A percentile compares a stretch with the other conserved stretches of the same genome.
Evolutionary conservation across 2,888 invertebrate genomes (phyloP).

Genomic region (Phalera bucephala): DNA sequence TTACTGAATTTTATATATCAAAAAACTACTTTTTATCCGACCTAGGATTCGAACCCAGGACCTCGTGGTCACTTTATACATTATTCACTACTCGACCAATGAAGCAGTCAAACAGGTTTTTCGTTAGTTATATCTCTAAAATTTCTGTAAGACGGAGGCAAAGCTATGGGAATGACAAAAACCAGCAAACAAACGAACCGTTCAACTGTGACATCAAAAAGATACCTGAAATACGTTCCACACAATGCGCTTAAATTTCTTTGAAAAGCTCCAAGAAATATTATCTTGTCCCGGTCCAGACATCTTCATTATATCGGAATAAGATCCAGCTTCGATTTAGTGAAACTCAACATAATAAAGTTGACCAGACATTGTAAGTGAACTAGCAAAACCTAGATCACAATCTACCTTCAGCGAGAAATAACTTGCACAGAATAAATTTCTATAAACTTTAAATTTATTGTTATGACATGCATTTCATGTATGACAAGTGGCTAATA

Average conservation of each 20-base stretch:
- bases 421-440: constrained; percentile 16
- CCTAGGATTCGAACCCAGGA: too few species aligned
- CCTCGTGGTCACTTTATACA: too few species aligned
- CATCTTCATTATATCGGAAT: constrained; percentile 17
- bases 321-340: constrained; percentile 11
- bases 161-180: too few species aligned
- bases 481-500: constrained; percentile 10
- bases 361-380: constrained; percentile 10
- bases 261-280: constrained; percentile 2
- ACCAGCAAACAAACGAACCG: too few species aligned
- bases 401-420: constrained; percentile 7
- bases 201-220: background rate
- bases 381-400: constrained; percentile 6
- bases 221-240: too few species aligned
- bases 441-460: constrained; percentile 18
- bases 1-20: too few species aligned
- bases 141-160: too few species aligned
- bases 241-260: background rate
- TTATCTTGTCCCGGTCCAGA: constrained; percentile 8
- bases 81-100: too few species aligned
- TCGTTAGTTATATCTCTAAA: too few species aligned
- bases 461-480: constrained; percentile 13
- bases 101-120: too few species aligned
- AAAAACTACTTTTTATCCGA: too few species aligned
- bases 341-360: constrained; percentile 11